phyloP scores from a whole-genome alignment of 2,113 vertebrate species.

The Trichomycterus rosablanca region DNA sequence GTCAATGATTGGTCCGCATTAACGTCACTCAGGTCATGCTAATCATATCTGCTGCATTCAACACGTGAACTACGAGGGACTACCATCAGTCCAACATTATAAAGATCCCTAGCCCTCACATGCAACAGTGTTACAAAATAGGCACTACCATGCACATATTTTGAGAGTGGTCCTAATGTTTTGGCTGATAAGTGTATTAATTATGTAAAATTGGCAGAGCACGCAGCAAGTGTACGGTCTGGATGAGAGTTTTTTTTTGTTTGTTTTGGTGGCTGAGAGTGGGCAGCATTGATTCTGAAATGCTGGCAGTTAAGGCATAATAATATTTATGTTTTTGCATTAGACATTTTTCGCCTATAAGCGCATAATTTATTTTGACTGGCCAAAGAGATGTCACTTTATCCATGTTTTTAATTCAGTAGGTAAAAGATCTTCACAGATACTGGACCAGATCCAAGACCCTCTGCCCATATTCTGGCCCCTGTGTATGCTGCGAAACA shows the following conservation, averaged over 20 bases:
- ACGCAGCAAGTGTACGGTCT: neutral
- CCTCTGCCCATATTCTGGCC: slow-evolving; percentile 23
- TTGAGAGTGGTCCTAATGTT: no score
- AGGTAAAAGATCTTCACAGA: slow-evolving; percentile 4
- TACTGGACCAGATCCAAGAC: slow-evolving; percentile 13
- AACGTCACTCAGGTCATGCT: no score
- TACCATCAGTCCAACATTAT: no score
- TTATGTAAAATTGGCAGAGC: slow-evolving; percentile 16
- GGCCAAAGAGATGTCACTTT: neutral
- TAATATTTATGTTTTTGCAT: neutral
- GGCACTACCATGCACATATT: no score
- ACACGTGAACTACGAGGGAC: no score
- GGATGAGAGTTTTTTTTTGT: neutral
- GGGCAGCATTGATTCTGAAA: slow-evolving; percentile 1
- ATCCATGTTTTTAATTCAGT: neutral
- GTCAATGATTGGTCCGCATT: no score
- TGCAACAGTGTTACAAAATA: no score
- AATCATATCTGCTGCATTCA: no score
- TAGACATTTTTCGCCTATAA: no score
- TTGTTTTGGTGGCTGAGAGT: slow-evolving; percentile 4
- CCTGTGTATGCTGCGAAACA: slow-evolving; percentile 30
- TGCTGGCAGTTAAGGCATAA: neutral
- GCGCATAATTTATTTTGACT: no score
- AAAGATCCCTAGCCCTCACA: no score
- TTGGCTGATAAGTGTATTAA: no score